These are phyloP conservation scores for Alentia gelatinosa DNA, from an alignment of 2,888 invertebrate species.

Conservation along the genomic window DNA sequence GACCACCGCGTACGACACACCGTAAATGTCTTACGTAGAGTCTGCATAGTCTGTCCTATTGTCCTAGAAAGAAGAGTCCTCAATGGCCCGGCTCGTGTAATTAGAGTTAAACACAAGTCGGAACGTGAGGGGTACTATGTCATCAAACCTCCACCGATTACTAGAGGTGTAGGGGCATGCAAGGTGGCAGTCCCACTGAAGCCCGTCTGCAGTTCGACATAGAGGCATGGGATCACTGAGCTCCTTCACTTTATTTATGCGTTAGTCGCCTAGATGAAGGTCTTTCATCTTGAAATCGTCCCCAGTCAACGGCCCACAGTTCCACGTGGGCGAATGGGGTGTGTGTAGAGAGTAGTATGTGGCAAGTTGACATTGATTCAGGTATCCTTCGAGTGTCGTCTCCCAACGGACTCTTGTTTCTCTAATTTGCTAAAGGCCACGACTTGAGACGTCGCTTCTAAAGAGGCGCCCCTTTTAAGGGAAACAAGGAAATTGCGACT, in stretches of 20 bases:
- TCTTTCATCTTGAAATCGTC: neutral
- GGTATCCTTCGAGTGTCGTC: neutral
- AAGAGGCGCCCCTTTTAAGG: neutral
- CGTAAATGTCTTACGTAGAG: too few species aligned
- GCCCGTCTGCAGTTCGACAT: too few species aligned
- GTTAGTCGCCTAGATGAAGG: neutral
- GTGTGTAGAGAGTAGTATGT: neutral
- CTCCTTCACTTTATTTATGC: neutral
- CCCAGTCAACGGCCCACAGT: neutral
- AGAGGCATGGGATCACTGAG: too few species aligned
- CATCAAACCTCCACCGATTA: too few species aligned
- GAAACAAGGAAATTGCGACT: neutral
- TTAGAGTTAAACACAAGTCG: too few species aligned
- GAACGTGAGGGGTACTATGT: too few species aligned
- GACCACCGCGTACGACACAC: too few species aligned
- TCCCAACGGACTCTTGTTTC: neutral
- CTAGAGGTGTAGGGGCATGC: too few species aligned
- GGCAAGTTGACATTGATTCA: conserved; percentile 2
- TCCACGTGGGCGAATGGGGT: neutral
- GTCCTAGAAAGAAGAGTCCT: too few species aligned
- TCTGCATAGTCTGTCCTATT: too few species aligned
- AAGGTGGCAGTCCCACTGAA: too few species aligned
- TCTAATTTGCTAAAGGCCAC: neutral
- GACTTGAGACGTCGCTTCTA: neutral
- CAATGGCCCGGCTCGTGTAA: too few species aligned